These are phyloP conservation scores for Sarotherodon lohbergeri DNA, from an alignment of 2,113 vertebrate genomes.

Conservation along the genomic window DNA sequence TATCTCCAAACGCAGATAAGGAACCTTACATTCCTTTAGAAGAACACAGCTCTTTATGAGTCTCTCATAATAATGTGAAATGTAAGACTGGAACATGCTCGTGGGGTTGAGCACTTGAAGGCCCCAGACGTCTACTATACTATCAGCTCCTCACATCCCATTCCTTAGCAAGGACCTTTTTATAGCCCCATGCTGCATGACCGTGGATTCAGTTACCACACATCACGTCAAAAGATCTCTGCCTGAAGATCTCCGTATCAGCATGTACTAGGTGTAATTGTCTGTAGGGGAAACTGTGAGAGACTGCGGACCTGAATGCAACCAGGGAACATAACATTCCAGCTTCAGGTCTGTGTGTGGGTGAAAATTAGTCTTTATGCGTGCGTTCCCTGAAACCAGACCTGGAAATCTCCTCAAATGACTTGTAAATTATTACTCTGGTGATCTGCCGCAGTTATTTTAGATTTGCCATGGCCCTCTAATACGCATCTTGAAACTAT, in stretches of 20 bases:
- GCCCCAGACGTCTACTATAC: background rate
- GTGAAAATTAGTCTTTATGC: background rate
- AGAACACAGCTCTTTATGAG: background rate
- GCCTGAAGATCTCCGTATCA: background rate
- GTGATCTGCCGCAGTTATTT: constrained; percentile 28
- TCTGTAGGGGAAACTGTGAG: background rate
- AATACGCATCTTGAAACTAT: constrained; percentile 6
- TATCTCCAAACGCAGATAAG: background rate
- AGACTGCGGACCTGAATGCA: background rate
- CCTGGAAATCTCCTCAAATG: background rate
- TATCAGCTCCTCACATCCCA: background rate
- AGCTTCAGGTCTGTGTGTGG: background rate
- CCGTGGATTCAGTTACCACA: constrained; percentile 21
- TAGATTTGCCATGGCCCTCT: background rate
- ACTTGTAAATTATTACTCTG: background rate
- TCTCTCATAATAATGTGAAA: background rate
- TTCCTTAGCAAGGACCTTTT: constrained; percentile 22
- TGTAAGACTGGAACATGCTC: background rate
- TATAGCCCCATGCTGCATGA: constrained; percentile 34
- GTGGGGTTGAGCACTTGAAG: background rate
- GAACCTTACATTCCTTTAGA: background rate
- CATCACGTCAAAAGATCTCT: background rate
- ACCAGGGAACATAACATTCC: background rate
- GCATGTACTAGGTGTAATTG: background rate
- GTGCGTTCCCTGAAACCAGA: background rate